A percentile compares a stretch with the other conserved stretches of the same genome.
phyloP scores from a whole-genome alignment of 2,113 vertebrate species.

The Dipodomys merriami region DNA sequence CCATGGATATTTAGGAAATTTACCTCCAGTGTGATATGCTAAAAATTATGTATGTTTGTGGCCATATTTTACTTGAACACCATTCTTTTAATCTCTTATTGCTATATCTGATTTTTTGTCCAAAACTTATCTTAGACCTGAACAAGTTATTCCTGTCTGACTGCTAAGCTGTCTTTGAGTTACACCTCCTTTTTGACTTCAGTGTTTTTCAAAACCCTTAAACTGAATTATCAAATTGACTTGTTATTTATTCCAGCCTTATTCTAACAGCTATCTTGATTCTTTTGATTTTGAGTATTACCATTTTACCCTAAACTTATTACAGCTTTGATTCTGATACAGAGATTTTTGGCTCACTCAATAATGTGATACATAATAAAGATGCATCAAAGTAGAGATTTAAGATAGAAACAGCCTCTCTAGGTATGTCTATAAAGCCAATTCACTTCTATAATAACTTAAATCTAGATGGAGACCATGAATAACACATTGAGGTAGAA shows the following conservation, averaged over 20 bases:
- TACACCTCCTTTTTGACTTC: constrained; percentile 24
- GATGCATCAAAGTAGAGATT: neutral
- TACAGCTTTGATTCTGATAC: neutral
- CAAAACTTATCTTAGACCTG: constrained; percentile 47
- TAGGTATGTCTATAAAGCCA: neutral
- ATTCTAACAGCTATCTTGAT: neutral
- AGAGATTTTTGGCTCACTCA: neutral
- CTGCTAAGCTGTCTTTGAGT: neutral
- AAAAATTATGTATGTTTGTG: constrained; percentile 5
- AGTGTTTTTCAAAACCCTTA: neutral
- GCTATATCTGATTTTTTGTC: neutral
- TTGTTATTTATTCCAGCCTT: neutral
- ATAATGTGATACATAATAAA: neutral
- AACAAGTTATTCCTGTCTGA: neutral
- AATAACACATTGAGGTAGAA: neutral
- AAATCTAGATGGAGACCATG: neutral
- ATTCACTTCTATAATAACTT: neutral
- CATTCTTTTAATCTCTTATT: constrained; percentile 30
- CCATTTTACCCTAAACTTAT: neutral
- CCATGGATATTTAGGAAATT: neutral
- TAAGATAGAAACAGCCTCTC: neutral
- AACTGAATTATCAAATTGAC: neutral
- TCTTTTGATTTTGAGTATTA: constrained; percentile 10
- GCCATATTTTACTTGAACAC: constrained; percentile 22
- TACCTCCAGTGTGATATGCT: neutral